Conservation (phyloP, 2,113 vertebrate species). For the Trichechus manatus region DNA sequence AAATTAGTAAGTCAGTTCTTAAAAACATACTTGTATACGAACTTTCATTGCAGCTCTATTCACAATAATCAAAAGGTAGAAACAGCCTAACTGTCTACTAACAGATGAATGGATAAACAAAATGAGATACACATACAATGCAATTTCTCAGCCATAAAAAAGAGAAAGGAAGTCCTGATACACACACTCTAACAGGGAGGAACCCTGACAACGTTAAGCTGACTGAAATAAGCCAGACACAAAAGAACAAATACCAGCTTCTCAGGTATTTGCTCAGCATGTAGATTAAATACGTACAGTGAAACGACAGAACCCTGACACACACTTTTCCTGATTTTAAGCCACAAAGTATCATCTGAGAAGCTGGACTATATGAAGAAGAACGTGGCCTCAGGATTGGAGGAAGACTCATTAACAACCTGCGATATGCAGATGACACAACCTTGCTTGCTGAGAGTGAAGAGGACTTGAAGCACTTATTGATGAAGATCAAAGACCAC, state of each 20-base stretch:
- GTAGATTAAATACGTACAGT: too few relatives aligned
- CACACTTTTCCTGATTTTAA: too few relatives aligned
- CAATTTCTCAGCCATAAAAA: neutral
- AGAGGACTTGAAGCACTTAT: too few relatives aligned
- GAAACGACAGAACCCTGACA: too few relatives aligned
- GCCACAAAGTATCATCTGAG: too few relatives aligned
- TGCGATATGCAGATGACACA: too few relatives aligned
- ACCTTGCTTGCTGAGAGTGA: too few relatives aligned
- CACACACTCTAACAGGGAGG: neutral
- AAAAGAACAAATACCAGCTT: neutral
- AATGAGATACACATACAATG: neutral
- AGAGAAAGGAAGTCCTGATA: neutral
- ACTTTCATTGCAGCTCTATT: neutral
- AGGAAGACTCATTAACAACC: too few relatives aligned
- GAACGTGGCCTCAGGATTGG: too few relatives aligned
- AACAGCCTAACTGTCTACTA: neutral
- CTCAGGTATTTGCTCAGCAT: too few relatives aligned
- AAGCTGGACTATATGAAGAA: too few relatives aligned
- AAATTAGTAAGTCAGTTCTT: neutral
- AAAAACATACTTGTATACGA: neutral
- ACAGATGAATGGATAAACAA: neutral
- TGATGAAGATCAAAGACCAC: too few relatives aligned
- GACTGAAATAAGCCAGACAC: neutral
- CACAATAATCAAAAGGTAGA: neutral
- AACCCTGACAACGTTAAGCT: neutral